Conservation (phyloP, 2,888 invertebrate genomes). For the Meiosimyza platycephala region DNA sequence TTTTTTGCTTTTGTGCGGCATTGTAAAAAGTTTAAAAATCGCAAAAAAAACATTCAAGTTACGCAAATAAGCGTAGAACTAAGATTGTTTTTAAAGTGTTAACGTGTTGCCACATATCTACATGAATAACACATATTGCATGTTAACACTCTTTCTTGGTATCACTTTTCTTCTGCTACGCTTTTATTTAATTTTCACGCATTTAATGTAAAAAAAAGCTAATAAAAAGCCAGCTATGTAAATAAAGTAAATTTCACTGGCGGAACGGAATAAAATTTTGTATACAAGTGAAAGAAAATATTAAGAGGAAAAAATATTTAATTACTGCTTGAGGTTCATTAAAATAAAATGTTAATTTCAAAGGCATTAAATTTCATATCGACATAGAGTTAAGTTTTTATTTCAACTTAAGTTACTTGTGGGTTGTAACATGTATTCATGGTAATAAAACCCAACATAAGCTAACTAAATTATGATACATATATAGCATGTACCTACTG, state of each 20-base stretch:
- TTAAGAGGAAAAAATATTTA: background rate
- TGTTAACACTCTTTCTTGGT: too few relatives aligned
- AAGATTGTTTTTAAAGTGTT: slow-evolving; percentile 1
- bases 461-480: too few relatives aligned
- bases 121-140: too few relatives aligned
- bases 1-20: too few relatives aligned
- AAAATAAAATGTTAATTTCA: too few relatives aligned
- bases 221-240: background rate
- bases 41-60: background rate
- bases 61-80: slow-evolving; percentile 2
- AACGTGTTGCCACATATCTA: background rate
- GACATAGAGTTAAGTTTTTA: too few relatives aligned
- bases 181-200: slow-evolving; percentile 11
- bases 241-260: background rate
- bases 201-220: background rate
- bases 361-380: too few relatives aligned
- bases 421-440: too few relatives aligned
- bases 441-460: too few relatives aligned
- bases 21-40: background rate
- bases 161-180: background rate
- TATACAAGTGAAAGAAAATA: background rate
- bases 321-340: too few relatives aligned
- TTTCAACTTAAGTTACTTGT: too few relatives aligned
- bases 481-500: too few relatives aligned
- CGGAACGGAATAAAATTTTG: background rate